These are phyloP conservation scores for Ectemnius lituratus DNA, from an alignment of 2,888 invertebrate species.

Conservation along the genomic window DNA sequence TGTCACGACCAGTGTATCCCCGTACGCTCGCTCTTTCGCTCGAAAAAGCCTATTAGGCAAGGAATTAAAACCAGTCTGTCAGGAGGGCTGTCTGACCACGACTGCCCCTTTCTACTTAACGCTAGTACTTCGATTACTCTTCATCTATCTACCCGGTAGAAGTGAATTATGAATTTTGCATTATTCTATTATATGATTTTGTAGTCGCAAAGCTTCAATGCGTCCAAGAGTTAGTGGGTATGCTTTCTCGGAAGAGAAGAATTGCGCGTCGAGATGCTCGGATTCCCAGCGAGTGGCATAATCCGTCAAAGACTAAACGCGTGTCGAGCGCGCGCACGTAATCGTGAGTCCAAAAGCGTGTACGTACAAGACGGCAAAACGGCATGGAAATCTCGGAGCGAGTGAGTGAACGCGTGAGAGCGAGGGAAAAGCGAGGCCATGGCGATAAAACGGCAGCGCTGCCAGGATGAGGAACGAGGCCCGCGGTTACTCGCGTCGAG, in stretches of 20 bases:
- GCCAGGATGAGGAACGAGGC: slow-evolving; percentile 51
- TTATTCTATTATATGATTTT: too few relatives aligned
- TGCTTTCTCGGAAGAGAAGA: too few relatives aligned
- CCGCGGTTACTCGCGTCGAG: slow-evolving; percentile 16
- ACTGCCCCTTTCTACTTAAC: too few relatives aligned
- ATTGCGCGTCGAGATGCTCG: too few relatives aligned
- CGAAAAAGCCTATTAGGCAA: slow-evolving; percentile 62
- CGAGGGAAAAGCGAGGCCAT: slow-evolving; percentile 18
- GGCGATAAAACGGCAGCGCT: slow-evolving; percentile 44
- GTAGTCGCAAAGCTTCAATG: too few relatives aligned
- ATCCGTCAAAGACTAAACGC: slow-evolving; percentile 1
- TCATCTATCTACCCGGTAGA: too few relatives aligned
- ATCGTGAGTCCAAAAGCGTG: not conserved
- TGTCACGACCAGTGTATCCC: slow-evolving; percentile 56
- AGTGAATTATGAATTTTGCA: too few relatives aligned
- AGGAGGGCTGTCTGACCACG: too few relatives aligned
- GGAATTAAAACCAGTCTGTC: slow-evolving; percentile 52
- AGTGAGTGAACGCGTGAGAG: too few relatives aligned
- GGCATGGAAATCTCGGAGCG: not conserved
- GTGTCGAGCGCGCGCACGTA: not conserved
- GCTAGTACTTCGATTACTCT: too few relatives aligned
- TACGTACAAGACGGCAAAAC: slow-evolving; percentile 1
- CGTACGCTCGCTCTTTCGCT: slow-evolving; percentile 59
- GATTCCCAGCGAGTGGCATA: not conserved
- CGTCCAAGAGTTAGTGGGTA: too few relatives aligned